Percentiles rank a stretch among this genome's conserved stretches.
These are phyloP conservation scores for Cantharis flavilabris DNA, from an alignment of 2,888 invertebrate species.

Conservation along the genomic window DNA sequence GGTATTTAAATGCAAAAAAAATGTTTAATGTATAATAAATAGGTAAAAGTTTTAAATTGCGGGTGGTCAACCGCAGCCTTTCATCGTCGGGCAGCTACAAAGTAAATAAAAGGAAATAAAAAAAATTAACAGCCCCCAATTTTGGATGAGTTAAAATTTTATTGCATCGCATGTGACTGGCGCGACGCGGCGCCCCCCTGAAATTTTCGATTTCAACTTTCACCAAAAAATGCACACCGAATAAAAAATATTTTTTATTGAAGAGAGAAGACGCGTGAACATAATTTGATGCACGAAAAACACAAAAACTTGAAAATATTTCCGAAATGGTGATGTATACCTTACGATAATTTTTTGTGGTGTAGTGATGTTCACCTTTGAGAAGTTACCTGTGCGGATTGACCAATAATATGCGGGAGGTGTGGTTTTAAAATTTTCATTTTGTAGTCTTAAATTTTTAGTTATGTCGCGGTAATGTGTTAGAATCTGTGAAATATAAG, in stretches of 20 bases:
- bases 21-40: neutral
- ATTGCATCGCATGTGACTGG: neutral
- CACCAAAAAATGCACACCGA: neutral
- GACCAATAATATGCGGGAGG: conserved; percentile 46
- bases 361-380: conserved; percentile 27
- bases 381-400: conserved; percentile 29
- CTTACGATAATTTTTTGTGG: neutral
- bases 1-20: neutral
- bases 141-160: conserved; percentile 1
- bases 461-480: conserved; percentile 51
- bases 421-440: conserved; percentile 40
- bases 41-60: neutral
- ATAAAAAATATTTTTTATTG: neutral
- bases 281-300: neutral
- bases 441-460: conserved; percentile 49
- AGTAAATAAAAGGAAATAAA: conserved; percentile 17
- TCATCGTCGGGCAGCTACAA: conserved; percentile 9
- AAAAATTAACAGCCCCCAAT: conserved; percentile 17
- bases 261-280: neutral
- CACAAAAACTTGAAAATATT: neutral
- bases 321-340: neutral
- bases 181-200: neutral
- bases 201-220: neutral
- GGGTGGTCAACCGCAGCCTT: conserved; percentile 20
- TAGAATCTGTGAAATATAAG: conserved; percentile 52